Evolutionary conservation across 2,888 invertebrate species (phyloP).

Genomic region (Hylaea fasciaria): DNA sequence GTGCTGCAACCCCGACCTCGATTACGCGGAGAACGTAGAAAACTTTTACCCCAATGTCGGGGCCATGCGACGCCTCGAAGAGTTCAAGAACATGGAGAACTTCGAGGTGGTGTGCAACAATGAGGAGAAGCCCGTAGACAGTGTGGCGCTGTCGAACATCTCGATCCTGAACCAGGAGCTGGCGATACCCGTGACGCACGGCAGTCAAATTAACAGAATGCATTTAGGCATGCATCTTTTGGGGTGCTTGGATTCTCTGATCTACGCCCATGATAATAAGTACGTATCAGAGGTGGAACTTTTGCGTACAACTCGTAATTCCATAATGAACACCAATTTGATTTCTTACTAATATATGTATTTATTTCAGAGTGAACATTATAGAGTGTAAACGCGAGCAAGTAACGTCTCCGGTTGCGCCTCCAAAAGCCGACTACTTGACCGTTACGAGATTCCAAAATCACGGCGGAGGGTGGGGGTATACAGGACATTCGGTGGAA

Average conservation of each 20-base stretch:
- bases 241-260: constrained; percentile 95
- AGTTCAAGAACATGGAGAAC: constrained; percentile 71
- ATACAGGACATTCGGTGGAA: constrained; percentile 98
- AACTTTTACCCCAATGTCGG: constrained; percentile 65
- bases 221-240: constrained; percentile 96
- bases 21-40: constrained; percentile 51
- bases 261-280: constrained; percentile 90
- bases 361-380: constrained; percentile 55
- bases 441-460: constrained; percentile 96
- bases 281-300: constrained; percentile 51
- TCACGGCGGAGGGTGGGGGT: constrained; percentile 99
- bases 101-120: constrained; percentile 64
- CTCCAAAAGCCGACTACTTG: constrained; percentile 91
- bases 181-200: constrained; percentile 89
- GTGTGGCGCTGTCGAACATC: constrained; percentile 70
- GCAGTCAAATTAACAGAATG: constrained; percentile 90
- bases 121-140: constrained; percentile 61
- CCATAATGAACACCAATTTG: background rate
- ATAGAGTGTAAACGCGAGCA: constrained; percentile 68
- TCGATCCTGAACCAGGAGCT: constrained; percentile 92
- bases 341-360: too few relatives aligned
- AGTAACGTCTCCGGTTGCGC: constrained; percentile 55
- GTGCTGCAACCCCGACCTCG: constrained; percentile 70
- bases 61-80: constrained; percentile 72
- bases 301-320: background rate